Evolutionary conservation across 2,888 invertebrate genomes (phyloP).

Genomic region (Aethes cnicana): DNA sequence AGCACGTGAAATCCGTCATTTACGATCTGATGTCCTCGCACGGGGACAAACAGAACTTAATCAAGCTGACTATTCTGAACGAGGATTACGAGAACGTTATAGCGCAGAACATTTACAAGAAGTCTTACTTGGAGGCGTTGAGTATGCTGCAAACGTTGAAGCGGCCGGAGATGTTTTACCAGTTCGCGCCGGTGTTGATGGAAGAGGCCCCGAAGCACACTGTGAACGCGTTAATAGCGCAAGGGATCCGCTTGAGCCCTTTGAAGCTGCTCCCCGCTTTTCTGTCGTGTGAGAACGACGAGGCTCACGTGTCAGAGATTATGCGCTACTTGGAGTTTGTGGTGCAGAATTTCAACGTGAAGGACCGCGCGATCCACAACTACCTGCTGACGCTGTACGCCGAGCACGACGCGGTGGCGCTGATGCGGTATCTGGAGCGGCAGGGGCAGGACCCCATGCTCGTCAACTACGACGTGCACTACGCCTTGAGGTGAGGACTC

Average conservation of each 20-base stretch:
- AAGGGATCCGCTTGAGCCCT: slow-evolving; percentile 88
- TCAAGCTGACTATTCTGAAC: slow-evolving; percentile 92
- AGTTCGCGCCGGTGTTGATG: slow-evolving; percentile 93
- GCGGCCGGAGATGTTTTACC: slow-evolving; percentile 92
- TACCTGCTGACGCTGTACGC: slow-evolving; percentile 94
- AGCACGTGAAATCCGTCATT: slow-evolving; percentile 90
- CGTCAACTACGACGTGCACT: slow-evolving; percentile 96
- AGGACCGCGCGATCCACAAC: slow-evolving; percentile 94
- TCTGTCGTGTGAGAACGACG: slow-evolving; percentile 87
- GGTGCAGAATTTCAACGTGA: slow-evolving; percentile 88
- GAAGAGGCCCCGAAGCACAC: slow-evolving; percentile 92
- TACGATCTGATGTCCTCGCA: slow-evolving; percentile 96
- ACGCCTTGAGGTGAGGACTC: slow-evolving; percentile 82
- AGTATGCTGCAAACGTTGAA: slow-evolving; percentile 88
- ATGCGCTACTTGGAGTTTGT: slow-evolving; percentile 95
- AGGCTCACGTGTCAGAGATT: slow-evolving; percentile 88
- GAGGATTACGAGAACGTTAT: slow-evolving; percentile 97
- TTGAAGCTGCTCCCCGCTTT: slow-evolving; percentile 92
- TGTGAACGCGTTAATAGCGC: slow-evolving; percentile 90
- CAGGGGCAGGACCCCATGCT: slow-evolving; percentile 89
- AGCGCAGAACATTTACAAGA: slow-evolving; percentile 93
- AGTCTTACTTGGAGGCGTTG: slow-evolving; percentile 88
- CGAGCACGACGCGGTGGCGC: slow-evolving; percentile 85
- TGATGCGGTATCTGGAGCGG: slow-evolving; percentile 89
- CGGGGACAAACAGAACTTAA: slow-evolving; percentile 95